These are phyloP conservation scores for Notothenia rossii DNA, from an alignment of 2,113 vertebrate genomes.

Conservation along the genomic window DNA sequence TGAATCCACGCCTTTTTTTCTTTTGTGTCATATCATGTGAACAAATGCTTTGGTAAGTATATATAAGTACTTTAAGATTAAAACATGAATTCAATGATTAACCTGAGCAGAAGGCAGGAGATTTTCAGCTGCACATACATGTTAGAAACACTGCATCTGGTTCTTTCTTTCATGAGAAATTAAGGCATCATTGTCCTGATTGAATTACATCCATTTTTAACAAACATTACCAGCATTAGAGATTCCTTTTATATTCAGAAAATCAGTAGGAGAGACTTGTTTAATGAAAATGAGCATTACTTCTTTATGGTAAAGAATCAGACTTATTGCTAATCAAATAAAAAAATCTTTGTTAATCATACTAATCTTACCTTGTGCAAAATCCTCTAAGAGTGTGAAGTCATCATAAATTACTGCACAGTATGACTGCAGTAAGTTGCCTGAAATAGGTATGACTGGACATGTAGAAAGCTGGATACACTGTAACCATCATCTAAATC, in stretches of 20 bases:
- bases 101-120: neutral
- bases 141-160: neutral
- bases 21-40: neutral
- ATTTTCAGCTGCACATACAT: neutral
- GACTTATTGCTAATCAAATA: too few species aligned
- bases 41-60: neutral
- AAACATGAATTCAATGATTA: too few species aligned
- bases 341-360: constrained; percentile 2
- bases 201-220: neutral
- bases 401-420: constrained; percentile 20
- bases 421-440: constrained; percentile 15
- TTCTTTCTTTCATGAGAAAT: neutral
- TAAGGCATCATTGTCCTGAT: neutral
- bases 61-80: neutral
- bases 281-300: neutral
- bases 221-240: neutral
- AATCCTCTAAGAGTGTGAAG: constrained; percentile 28
- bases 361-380: neutral
- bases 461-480: constrained; percentile 44
- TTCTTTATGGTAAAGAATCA: too few species aligned
- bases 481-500: constrained; percentile 41
- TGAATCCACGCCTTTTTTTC: too few species aligned
- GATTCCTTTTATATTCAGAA: neutral
- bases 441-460: constrained; percentile 52
- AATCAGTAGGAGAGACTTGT: neutral